phyloP scores from a whole-genome alignment of 2,797 vertebrate genomes.

The Chiloscyllium punctatum region DNA sequence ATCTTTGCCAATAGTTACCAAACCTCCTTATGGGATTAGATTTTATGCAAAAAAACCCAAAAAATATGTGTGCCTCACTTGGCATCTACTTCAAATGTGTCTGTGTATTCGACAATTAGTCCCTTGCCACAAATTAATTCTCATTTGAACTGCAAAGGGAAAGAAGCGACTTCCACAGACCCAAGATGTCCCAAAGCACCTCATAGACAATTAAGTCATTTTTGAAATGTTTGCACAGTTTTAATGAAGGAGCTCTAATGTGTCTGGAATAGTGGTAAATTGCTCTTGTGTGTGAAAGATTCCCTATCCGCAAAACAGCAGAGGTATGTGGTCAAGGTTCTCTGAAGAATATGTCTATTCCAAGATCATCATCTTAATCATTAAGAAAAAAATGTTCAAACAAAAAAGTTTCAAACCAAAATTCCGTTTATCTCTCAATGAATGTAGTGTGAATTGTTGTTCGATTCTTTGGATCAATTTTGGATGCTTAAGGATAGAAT shows the following conservation, averaged over 20 bases:
- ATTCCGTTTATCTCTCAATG: too few species aligned
- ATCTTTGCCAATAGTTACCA: not conserved
- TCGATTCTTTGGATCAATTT: too few species aligned
- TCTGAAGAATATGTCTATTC: too few species aligned
- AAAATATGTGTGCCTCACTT: not conserved
- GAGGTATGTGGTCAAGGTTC: too few species aligned
- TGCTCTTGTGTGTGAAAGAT: too few species aligned
- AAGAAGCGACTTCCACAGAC: not conserved
- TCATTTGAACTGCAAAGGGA: not conserved
- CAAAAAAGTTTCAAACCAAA: too few species aligned
- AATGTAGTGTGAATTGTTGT: too few species aligned
- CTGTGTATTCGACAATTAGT: not conserved
- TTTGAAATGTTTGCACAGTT: not conserved
- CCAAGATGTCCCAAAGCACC: not conserved
- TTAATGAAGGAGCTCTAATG: not conserved
- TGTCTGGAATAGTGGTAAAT: too few species aligned
- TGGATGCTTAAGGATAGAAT: too few species aligned
- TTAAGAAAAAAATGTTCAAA: too few species aligned
- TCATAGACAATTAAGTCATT: not conserved
- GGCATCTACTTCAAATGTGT: not conserved
- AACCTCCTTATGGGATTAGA: not conserved
- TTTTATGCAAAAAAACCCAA: not conserved
- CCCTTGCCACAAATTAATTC: not conserved
- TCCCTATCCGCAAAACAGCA: too few species aligned
- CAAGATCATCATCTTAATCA: too few species aligned